Conservation (phyloP, 2,113 vertebrate species). For the Saccopteryx bilineata region DNA sequence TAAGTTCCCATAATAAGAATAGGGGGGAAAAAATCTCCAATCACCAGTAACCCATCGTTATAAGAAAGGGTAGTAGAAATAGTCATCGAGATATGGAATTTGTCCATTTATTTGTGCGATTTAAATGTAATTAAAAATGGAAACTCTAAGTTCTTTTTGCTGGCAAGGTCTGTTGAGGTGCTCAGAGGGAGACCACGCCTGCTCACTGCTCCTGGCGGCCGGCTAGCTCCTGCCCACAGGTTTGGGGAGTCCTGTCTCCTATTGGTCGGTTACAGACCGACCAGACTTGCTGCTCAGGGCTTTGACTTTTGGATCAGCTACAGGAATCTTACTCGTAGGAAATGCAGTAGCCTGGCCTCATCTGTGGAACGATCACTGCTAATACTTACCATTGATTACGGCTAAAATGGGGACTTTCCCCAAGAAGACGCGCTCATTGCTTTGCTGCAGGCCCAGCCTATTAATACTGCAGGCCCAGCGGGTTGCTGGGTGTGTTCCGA, state of each 20-base stretch:
- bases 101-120: background rate
- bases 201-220: background rate
- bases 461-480: background rate
- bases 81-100: background rate
- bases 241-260: background rate
- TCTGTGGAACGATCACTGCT: background rate
- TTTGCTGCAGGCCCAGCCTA: background rate
- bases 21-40: background rate
- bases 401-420: background rate
- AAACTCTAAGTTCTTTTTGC: background rate
- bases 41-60: background rate
- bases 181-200: background rate
- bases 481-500: background rate
- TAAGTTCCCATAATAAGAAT: background rate
- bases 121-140: background rate
- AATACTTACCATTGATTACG: background rate
- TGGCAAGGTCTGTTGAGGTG: background rate
- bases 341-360: background rate
- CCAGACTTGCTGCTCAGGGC: background rate
- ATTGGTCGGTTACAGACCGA: background rate
- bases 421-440: background rate
- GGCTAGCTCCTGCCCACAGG: background rate
- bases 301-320: background rate
- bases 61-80: background rate
- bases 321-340: background rate